phyloP scores from a whole-genome alignment of 1,140 invertebrate genomes.

The Gyrodactylus salaris region DNA sequence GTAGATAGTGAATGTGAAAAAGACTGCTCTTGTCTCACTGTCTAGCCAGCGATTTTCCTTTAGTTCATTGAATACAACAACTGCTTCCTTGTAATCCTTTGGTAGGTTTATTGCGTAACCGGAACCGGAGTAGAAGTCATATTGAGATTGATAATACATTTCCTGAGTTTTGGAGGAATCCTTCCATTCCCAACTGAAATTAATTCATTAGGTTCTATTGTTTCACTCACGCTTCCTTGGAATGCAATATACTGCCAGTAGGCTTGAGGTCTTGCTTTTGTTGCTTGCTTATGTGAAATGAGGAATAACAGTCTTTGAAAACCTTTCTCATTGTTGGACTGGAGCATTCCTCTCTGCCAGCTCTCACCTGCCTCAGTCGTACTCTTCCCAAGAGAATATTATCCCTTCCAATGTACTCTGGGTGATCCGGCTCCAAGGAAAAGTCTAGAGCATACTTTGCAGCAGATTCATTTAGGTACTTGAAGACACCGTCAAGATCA shows the following conservation, averaged over 20 bases:
- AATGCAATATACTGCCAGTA: not conserved
- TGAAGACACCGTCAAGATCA: not conserved
- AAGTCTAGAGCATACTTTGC: not conserved
- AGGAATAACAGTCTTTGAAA: not conserved
- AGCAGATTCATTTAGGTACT: not conserved
- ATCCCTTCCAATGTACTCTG: not conserved
- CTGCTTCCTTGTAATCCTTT: not conserved
- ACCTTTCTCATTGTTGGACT: not conserved
- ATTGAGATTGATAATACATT: not conserved
- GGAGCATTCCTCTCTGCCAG: not conserved
- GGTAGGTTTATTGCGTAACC: not conserved
- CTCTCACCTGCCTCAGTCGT: not conserved
- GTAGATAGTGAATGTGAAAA: constrained; percentile 37
- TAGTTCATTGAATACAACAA: not conserved
- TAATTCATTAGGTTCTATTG: not conserved
- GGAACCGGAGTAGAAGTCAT: not conserved
- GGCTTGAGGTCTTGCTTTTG: not conserved
- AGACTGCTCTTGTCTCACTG: constrained; percentile 30
- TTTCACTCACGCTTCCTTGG: not conserved
- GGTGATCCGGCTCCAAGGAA: not conserved
- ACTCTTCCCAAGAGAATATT: not conserved
- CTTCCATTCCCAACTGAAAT: not conserved
- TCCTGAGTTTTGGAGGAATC: not conserved
- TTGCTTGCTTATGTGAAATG: not conserved
- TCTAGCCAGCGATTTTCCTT: constrained; percentile 27